These are phyloP conservation scores for Pangasius larnaudii DNA, from an alignment of 2,797 vertebrate species.

Conservation along the genomic window DNA sequence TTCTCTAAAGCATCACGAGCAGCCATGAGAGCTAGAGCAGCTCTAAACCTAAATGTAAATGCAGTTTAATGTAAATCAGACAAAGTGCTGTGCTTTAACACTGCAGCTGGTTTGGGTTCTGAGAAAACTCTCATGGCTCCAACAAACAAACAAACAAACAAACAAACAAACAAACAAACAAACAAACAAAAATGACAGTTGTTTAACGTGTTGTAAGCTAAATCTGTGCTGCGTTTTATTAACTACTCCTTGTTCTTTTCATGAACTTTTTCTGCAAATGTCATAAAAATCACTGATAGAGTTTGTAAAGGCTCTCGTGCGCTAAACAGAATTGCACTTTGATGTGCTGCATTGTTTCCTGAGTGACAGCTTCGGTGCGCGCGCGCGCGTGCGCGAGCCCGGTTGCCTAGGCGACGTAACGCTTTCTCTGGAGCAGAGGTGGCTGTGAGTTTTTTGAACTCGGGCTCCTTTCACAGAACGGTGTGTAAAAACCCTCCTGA, in stretches of 20 bases:
- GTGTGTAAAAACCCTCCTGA: neutral
- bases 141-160: neutral
- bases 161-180: neutral
- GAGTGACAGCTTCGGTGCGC: neutral
- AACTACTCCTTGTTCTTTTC: neutral
- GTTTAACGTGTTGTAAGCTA: neutral
- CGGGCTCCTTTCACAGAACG: neutral
- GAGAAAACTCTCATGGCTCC: neutral
- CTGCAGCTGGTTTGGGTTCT: neutral
- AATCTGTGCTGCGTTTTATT: neutral
- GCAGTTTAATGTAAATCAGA: neutral
- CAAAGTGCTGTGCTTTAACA: neutral
- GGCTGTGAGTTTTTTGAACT: neutral
- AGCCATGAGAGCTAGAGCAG: neutral
- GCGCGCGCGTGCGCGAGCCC: neutral
- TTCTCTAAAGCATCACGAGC: neutral
- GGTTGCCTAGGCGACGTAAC: conserved; percentile 63
- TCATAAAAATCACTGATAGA: neutral
- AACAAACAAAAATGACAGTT: neutral
- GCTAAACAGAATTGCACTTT: neutral
- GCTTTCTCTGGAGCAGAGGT: conserved; percentile 11
- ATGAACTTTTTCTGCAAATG: neutral
- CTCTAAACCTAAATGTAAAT: neutral
- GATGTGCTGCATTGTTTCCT: neutral
- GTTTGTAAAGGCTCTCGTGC: neutral